Evolutionary conservation across 2,888 invertebrate species (phyloP), one percentile per base, ranked within the genome.

Genomic region (Gryllus longicercus): DNA sequence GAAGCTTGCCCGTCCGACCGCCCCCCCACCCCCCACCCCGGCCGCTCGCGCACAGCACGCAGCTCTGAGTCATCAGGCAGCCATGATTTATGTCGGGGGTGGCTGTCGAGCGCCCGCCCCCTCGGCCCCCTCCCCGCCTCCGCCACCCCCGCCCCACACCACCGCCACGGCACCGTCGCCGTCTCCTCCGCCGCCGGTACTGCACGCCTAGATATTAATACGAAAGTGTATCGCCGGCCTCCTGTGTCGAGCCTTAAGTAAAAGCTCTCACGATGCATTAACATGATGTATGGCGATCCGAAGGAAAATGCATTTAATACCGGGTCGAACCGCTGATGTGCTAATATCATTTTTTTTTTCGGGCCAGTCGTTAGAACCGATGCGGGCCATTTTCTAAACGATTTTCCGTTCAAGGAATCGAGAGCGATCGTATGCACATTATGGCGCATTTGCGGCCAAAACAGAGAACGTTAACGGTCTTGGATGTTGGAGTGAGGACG

Each of bases 231-330:
- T n/a, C n/a, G 63, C 63, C 16, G 63, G 63, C 63, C 14, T n/a
- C 63, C 63, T 63, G 63, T 63, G 63, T 14, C 16, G 16, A 63
- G 63, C 63, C 63, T 63, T 63, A 63, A 18, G 63, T 63, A 63
- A 63, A 63, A 63, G 63, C 63, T 63, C 63, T 63, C 63, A n/a
- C 63, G n/a, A 63, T n/a, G 63, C 63, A 63, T 63, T 63, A 63
- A 63, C 63, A 63, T 63, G 63, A 63, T 63, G 63, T 63, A 63
- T 63, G 11, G 63, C 63, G 63, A 63, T 63, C 63, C 63, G 63
- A 63, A 63, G 63, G 63, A 63, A 63, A 63, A 63, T 63, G 63
- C 63, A 63, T 63, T 63, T 63, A 63, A 63, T 18, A 63, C 63
- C n/a, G 16, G 63, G 16, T 63, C 63, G 14, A 63, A 18, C 63